Percentiles rank a stretch among this genome's conserved stretches.
phyloP scores from a whole-genome alignment of 2,113 vertebrate genomes.

The Chrysemys picta region DNA sequence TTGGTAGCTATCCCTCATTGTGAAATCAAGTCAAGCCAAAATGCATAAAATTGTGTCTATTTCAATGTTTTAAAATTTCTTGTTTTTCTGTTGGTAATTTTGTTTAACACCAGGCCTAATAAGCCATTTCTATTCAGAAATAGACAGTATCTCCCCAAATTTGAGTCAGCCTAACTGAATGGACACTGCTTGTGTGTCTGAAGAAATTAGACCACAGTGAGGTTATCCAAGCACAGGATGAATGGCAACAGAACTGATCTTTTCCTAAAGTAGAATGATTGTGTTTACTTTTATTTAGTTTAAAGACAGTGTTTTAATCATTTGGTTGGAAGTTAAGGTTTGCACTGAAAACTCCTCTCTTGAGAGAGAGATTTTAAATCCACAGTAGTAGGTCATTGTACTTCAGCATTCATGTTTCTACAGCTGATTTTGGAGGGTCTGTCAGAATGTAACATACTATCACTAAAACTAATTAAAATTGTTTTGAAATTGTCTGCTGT shows the following conservation, averaged over 20 bases:
- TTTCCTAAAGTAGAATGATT: not conserved
- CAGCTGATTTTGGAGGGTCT: not conserved
- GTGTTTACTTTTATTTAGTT: not conserved
- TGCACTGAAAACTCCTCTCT: not conserved
- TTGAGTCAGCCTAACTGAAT: no score
- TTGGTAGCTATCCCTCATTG: no score
- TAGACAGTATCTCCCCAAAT: no score
- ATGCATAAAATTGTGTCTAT: no score
- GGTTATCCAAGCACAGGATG: not conserved
- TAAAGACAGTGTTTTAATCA: not conserved
- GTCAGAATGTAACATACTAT: not conserved
- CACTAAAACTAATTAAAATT: not conserved
- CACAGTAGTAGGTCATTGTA: not conserved
- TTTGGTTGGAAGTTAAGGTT: not conserved
- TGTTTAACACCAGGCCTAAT: no score
- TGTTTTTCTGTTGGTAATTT: no score
- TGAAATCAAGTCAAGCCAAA: no score
- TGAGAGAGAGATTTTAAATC: not conserved
- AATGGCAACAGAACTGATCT: not conserved
- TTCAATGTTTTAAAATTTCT: no score
- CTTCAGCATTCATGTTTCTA: not conserved
- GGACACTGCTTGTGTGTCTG: not conserved
- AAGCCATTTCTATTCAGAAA: no score
- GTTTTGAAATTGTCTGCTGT: not conserved
- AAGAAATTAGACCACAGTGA: not conserved